A percentile compares a stretch with the other conserved stretches of the same genome.
phyloP scores from a whole-genome alignment of 2,797 vertebrate genomes.

The Anguilla anguilla region DNA sequence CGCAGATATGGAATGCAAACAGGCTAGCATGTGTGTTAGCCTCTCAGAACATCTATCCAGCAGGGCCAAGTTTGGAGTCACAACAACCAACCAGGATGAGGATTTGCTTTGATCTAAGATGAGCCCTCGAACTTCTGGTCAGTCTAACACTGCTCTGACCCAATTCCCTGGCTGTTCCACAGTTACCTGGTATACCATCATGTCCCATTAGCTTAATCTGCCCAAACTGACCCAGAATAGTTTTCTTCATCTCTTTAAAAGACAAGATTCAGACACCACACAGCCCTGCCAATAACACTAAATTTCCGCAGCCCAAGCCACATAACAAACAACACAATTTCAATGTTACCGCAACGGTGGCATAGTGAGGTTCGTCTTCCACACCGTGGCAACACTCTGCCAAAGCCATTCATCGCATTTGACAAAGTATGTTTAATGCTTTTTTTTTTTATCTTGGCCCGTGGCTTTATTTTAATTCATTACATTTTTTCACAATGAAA shows the following conservation, averaged over 20 bases:
- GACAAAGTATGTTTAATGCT: neutral
- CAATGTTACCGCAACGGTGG: neutral
- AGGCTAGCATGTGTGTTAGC: neutral
- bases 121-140: constrained; percentile 12
- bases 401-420: neutral
- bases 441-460: neutral
- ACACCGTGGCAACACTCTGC: neutral
- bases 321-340: neutral
- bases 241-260: constrained; percentile 48
- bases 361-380: neutral
- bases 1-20: neutral
- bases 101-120: neutral
- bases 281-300: constrained; percentile 25
- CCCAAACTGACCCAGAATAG: constrained; percentile 51
- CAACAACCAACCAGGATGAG: neutral
- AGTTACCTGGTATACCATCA: constrained; percentile 56
- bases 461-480: too few relatives aligned
- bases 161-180: constrained; percentile 49
- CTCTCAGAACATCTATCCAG: neutral
- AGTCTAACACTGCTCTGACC: constrained; percentile 50
- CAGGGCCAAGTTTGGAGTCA: neutral
- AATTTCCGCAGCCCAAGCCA: neutral
- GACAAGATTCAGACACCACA: constrained; percentile 12
- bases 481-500: too few relatives aligned
- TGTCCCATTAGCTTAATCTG: constrained; percentile 60